phyloP scores from a whole-genome alignment of 2,113 vertebrate genomes.

The Lipophrys pholis region DNA sequence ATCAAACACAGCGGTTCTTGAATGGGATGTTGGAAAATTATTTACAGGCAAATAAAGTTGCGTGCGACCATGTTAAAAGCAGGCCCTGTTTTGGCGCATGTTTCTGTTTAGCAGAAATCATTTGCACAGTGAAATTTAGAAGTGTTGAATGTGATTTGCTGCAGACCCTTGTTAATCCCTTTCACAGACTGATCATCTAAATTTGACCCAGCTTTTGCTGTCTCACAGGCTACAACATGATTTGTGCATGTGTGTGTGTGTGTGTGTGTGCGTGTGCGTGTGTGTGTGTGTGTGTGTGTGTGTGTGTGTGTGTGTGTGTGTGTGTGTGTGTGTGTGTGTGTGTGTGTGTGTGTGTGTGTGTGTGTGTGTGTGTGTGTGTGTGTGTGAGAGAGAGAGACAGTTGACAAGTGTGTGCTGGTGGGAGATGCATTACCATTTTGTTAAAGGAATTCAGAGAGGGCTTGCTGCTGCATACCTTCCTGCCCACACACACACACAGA shows the following conservation, averaged over 20 bases:
- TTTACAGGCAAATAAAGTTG: conserved; percentile 81
- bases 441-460: conserved; percentile 29
- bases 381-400: background rate
- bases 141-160: conserved; percentile 69
- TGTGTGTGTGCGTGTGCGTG: background rate
- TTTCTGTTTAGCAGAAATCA: conserved; percentile 72
- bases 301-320: background rate
- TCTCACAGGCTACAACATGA: conserved; percentile 1
- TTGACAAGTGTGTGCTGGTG: conserved; percentile 3
- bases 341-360: background rate
- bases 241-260: background rate
- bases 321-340: background rate
- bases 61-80: conserved; percentile 55
- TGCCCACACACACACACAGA: conserved; percentile 61
- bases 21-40: conserved; percentile 78
- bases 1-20: conserved; percentile 69
- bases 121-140: conserved; percentile 62
- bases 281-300: background rate
- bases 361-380: background rate
- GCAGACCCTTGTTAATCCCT: conserved; percentile 61
- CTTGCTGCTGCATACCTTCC: conserved; percentile 40
- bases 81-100: conserved; percentile 45
- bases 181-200: conserved; percentile 84
- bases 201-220: conserved; percentile 37
- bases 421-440: conserved; percentile 24